These are phyloP conservation scores for Dioctria rufipes DNA, from an alignment of 2,888 invertebrate genomes.

Conservation along the genomic window DNA sequence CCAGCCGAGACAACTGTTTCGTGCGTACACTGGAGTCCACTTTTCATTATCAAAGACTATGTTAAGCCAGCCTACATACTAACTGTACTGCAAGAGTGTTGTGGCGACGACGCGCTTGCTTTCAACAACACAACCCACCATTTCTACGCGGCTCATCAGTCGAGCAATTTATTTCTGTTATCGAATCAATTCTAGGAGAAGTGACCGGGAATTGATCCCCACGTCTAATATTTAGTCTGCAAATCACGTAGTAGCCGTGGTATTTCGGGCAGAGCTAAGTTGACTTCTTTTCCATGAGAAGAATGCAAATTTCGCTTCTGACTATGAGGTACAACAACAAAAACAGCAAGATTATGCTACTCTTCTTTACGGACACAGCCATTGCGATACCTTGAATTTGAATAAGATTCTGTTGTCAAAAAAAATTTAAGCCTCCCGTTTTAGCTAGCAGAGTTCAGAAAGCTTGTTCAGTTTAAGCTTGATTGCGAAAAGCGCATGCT, in stretches of 20 bases:
- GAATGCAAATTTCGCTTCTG: conserved; percentile 19
- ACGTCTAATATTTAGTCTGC: conserved; percentile 15
- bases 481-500: conserved; percentile 56
- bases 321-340: not conserved
- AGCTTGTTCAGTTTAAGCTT: not conserved
- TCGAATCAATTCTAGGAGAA: not conserved
- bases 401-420: not conserved
- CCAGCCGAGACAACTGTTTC: conserved; percentile 22
- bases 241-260: not conserved
- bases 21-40: conserved; percentile 23
- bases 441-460: not conserved
- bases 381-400: conserved; percentile 12
- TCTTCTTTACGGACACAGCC: not conserved
- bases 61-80: conserved; percentile 17
- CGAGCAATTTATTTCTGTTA: conserved; percentile 3
- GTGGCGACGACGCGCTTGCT: not conserved
- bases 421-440: conserved; percentile 37
- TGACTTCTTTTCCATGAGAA: conserved; percentile 21
- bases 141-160: not conserved
- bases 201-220: conserved; percentile 23
- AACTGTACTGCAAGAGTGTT: not conserved
- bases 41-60: not conserved
- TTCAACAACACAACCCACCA: not conserved
- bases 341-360: not conserved
- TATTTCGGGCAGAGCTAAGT: no score